Base-by-base conservation (phyloP, 2,888 invertebrate species). In the Drosophila pegasa region DNA sequence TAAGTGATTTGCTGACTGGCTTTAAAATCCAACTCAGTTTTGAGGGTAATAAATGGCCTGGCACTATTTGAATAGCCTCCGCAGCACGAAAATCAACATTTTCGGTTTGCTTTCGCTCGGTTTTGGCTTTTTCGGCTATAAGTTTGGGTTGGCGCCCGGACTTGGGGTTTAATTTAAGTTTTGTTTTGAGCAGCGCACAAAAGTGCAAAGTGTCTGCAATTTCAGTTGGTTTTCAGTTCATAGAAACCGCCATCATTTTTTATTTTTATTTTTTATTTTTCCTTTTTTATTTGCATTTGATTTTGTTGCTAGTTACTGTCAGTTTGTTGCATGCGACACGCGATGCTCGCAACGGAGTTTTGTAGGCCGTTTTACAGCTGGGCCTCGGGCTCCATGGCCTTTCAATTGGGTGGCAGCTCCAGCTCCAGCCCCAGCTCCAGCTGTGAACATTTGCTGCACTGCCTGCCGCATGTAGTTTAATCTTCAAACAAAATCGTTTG, bases 401-500 rank as follows among this genome's bases (percentile, higher is more conserved):
- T 31, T 18, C 27, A 37, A 38, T 31, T 38, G 59, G 41, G 27
- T 9, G 47, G 41, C 45, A 58, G 25, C 50, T 45, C 31, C 45
- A 57, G 54, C 47, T 70, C n/a, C n/a, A 16, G 14, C 2, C 40
- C 47, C 40, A 55, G 25, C 48, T 43, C 31, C 45, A 57, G 54
- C 47, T 70, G 60, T 22, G 52, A 48, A 55, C 67, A 56, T 56
- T 74, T 77, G 65, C 72, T 60, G 72, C 71, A 71, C 56, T 65
- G 64, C 47, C 70, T 31, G 64, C 41, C 61, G 57, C 78, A 64
- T 83, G 74, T 87, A 62, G 79, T 71, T 80, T 86, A 86, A 84
- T 84, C 88, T 77, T 72, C 75, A 82, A 84, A 75, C 88, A 83
- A 88, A 88, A 88, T 83, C 88, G 83, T 88, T 84, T 84, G 83